Conservation (phyloP, 2,797 vertebrate species). For the Anabacerthia variegaticeps region DNA sequence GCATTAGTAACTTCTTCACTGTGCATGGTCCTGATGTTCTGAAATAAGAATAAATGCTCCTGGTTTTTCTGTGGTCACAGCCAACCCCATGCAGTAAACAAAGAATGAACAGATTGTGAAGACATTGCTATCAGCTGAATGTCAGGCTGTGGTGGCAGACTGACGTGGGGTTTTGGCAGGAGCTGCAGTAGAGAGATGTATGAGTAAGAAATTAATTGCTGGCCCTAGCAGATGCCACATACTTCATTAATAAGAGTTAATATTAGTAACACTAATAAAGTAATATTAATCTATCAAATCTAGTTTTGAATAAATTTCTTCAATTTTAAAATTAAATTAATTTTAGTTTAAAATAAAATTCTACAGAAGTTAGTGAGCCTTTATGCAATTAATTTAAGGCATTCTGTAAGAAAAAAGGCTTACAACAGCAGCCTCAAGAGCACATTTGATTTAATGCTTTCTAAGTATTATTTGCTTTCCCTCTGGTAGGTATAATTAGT, state of each 20-base stretch:
- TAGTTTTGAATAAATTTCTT: not conserved
- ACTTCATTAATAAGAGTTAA: not conserved
- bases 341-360: not conserved
- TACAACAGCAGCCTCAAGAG: not conserved
- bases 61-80: not conserved
- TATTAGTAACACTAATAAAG: not conserved
- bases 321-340: not conserved
- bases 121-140: not conserved
- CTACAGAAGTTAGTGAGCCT: not conserved
- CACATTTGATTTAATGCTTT: slow-evolving; percentile 23
- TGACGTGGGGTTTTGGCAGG: not conserved
- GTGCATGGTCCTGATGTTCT: not conserved
- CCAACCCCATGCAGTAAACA: not conserved
- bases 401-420: not conserved
- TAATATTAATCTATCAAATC: not conserved
- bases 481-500: slow-evolving; percentile 16
- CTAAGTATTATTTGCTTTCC: slow-evolving; percentile 42
- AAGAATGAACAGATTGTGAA: not conserved
- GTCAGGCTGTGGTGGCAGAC: not conserved
- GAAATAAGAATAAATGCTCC: not conserved
- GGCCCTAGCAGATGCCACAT: not conserved
- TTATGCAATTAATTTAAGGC: not conserved
- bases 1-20: not conserved
- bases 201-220: slow-evolving; percentile 14
- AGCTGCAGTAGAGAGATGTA: not conserved